Base-by-base conservation (phyloP, 2,113 vertebrate species). In the Monopterus albus region DNA sequence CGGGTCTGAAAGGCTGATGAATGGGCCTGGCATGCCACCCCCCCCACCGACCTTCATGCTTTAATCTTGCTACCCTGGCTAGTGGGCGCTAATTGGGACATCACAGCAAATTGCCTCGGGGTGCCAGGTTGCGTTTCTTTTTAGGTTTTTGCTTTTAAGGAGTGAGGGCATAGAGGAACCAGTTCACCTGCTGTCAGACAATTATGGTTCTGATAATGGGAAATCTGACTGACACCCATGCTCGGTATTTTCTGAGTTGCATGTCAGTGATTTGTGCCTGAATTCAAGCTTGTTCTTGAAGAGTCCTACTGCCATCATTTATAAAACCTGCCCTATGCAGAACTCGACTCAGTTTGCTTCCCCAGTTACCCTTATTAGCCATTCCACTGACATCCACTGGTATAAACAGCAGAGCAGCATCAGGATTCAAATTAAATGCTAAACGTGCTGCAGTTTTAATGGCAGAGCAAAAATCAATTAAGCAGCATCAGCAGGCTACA, bases 31-130 rank as follows among this genome's bases (percentile, higher is more conserved):
- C 90, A 84, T 82, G 82, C 82, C 86, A 92, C 90, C 91, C 87
- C 82, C 55, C 51, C 82, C 84, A 83, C 86, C 86, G 58, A 87
- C 85, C 84, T 88, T 75, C 60, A 18, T 75, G 55, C 83, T 84
- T 86, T 87, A 83, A 87, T 72, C 75, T 59, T 71, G 73, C 79
- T 71, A 85, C 82, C 40, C 67, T 39, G 73, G 60, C 52, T 33
- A 73, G 69, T 65, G 78, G 87, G 72, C 57, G 81, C 82, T 92
- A 94, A 92, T 90, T 92, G 89, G 90, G 87, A 75, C 75, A 66
- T 82, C 25, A 75, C 78, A 35, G 72, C 25, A 62, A 68, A 58
- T 65, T 7, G 74, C 91, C 89, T 63, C 23, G n/a, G 85, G 85
- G 71, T 55, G 33, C 58, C 3, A 2, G 39, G 43, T 42, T 14